Conservation (phyloP, 2,797 vertebrate species). For the Miichthys miiuy region DNA sequence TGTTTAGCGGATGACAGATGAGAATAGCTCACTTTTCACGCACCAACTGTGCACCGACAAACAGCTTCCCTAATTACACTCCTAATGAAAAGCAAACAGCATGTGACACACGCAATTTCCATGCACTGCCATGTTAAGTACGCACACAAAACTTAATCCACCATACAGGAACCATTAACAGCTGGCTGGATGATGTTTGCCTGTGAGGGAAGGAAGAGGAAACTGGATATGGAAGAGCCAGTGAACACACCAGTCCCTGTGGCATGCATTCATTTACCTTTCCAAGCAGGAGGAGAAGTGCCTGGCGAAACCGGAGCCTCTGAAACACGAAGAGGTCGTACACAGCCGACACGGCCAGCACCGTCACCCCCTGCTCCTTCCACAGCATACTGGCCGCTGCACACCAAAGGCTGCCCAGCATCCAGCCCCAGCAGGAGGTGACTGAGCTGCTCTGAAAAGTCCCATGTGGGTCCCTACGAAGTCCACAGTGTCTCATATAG, state of each 20-base stretch:
- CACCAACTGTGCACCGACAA: slow-evolving; percentile 40
- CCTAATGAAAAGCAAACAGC: slow-evolving; percentile 69
- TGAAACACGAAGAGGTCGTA: slow-evolving; percentile 96
- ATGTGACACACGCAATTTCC: slow-evolving; percentile 30
- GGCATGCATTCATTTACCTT: slow-evolving; percentile 88
- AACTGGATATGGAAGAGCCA: slow-evolving; percentile 42
- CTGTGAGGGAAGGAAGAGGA: slow-evolving; percentile 63
- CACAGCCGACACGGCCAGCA: slow-evolving; percentile 91
- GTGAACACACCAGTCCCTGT: slow-evolving; percentile 75
- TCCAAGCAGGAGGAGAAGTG: slow-evolving; percentile 84
- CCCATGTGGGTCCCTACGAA: slow-evolving; percentile 59
- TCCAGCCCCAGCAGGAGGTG: slow-evolving; percentile 89
- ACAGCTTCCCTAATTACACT: slow-evolving; percentile 61
- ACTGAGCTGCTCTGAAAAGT: slow-evolving; percentile 18
- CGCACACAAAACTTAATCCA: slow-evolving; percentile 42
- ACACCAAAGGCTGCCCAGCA: slow-evolving; percentile 89
- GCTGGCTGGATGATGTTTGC: slow-evolving; percentile 52
- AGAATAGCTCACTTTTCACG: slow-evolving; percentile 41
- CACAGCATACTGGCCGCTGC: slow-evolving; percentile 95
- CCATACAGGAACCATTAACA: slow-evolving; percentile 60
- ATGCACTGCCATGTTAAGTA: slow-evolving; percentile 28
- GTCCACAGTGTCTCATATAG: slow-evolving; percentile 90
- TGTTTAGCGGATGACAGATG: slow-evolving; percentile 61
- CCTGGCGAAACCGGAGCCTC: slow-evolving; percentile 89
- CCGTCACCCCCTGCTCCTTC: slow-evolving; percentile 98